phyloP scores from a whole-genome alignment of 2,888 invertebrate species.

The Aphelenchoides bicaudatus region DNA sequence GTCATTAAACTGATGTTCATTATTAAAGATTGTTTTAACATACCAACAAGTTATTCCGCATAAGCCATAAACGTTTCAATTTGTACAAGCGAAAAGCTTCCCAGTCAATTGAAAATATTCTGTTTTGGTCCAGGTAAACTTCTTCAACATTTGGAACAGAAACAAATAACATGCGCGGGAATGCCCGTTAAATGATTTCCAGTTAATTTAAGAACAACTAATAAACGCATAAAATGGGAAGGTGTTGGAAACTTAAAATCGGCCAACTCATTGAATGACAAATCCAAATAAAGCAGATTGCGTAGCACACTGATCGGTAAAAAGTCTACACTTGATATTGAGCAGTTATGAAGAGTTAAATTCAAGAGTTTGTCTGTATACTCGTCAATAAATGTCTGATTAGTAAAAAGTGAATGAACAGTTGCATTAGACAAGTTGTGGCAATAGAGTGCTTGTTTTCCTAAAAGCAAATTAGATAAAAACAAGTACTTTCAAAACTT shows the following conservation, averaged over 20 bases:
- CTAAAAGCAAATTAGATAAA: slow-evolving; percentile 1
- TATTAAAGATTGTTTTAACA: slow-evolving; percentile 1
- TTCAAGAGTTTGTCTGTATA: not conserved
- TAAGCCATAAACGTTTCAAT: slow-evolving; percentile 27
- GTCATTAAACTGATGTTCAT: slow-evolving; percentile 5
- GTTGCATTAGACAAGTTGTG: too few relatives aligned
- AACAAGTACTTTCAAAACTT: not conserved
- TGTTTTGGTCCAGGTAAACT: slow-evolving; percentile 29
- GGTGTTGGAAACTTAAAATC: slow-evolving; percentile 14
- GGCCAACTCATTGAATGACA: slow-evolving; percentile 23
- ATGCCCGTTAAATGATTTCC: slow-evolving; percentile 28
- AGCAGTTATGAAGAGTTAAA: slow-evolving; percentile 15
- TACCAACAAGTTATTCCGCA: slow-evolving; percentile 33
- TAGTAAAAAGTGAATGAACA: too few relatives aligned
- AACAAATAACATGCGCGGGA: slow-evolving; percentile 28
- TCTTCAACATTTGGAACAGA: slow-evolving; percentile 41
- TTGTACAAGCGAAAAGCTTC: slow-evolving; percentile 39
- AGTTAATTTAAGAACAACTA: slow-evolving; percentile 21
- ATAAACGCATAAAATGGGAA: slow-evolving; percentile 20
- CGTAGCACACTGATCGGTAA: not conserved
- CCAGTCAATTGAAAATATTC: slow-evolving; percentile 36
- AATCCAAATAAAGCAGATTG: slow-evolving; percentile 20
- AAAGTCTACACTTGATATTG: slow-evolving; percentile 3
- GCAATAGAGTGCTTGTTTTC: too few relatives aligned
- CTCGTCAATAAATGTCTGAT: slow-evolving; percentile 1